phyloP scores from a whole-genome alignment of 2,113 vertebrate species.

The Xiphophorus hellerii region DNA sequence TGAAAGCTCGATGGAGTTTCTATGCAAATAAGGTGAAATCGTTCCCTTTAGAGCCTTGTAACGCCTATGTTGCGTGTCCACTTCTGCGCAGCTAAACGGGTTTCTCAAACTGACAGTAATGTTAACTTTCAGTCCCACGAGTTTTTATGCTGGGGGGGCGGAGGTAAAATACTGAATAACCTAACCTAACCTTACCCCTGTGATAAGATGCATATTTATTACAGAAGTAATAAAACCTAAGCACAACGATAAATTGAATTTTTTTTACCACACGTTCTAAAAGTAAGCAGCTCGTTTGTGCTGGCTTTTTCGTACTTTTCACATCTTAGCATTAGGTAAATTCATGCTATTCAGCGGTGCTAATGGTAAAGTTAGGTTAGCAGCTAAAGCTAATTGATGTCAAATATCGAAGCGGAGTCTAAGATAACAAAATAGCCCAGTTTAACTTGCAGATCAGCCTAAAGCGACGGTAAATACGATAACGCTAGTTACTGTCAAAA shows the following conservation, averaged over 20 bases:
- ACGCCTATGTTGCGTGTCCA: slow-evolving; percentile 4
- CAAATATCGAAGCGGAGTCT: slow-evolving; percentile 10
- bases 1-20: slow-evolving; percentile 15
- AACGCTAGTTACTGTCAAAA: background rate
- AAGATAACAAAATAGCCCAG: slow-evolving; percentile 24
- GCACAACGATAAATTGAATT: background rate
- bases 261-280: background rate
- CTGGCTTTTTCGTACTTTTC: background rate
- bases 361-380: slow-evolving; percentile 13
- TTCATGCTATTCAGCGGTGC: background rate
- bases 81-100: slow-evolving; percentile 8
- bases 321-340: background rate
- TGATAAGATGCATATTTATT: slow-evolving; percentile 15
- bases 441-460: background rate
- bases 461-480: background rate
- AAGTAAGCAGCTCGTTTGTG: background rate
- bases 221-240: slow-evolving; percentile 13
- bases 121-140: slow-evolving; percentile 32
- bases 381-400: slow-evolving; percentile 14
- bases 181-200: slow-evolving; percentile 24
- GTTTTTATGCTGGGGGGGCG: slow-evolving; percentile 42
- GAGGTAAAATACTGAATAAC: slow-evolving; percentile 29
- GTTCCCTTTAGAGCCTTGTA: background rate
- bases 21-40: slow-evolving; percentile 32
- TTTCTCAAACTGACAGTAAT: slow-evolving; percentile 39